These are phyloP conservation scores for Gymnoscelis rufifasciata DNA, from an alignment of 2,888 invertebrate species.

Conservation along the genomic window DNA sequence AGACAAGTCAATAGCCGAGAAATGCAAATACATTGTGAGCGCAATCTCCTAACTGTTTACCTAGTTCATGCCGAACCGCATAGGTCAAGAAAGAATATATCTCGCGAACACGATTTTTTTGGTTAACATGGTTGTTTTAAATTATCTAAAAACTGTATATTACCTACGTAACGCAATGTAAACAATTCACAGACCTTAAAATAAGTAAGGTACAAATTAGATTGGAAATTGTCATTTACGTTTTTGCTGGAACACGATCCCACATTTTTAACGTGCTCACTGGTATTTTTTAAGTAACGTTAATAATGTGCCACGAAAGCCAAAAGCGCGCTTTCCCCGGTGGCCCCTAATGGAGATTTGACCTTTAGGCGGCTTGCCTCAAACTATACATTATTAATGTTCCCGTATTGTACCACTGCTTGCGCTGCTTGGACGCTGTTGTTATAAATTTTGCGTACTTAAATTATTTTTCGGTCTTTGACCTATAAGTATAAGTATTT, in stretches of 20 bases:
- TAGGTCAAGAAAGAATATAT: slow-evolving; percentile 28
- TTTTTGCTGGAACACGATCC: neutral
- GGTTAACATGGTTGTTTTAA: no score
- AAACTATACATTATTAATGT: slow-evolving; percentile 57
- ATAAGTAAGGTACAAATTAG: no score
- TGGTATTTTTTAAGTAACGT: slow-evolving; percentile 21
- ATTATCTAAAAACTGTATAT: no score
- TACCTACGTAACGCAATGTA: no score
- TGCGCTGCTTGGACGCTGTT: slow-evolving; percentile 16
- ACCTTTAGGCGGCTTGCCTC: slow-evolving; percentile 55
- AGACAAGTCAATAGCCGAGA: slow-evolving; percentile 60
- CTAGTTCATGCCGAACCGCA: slow-evolving; percentile 17
- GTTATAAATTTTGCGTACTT: neutral
- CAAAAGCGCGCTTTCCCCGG: slow-evolving; percentile 51
- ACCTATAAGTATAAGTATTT: no score
- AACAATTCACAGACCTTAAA: no score
- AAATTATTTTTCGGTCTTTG: no score
- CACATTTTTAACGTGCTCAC: slow-evolving; percentile 9
- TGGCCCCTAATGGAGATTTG: slow-evolving; percentile 52
- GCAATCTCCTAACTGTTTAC: slow-evolving; percentile 40
- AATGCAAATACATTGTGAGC: slow-evolving; percentile 54
- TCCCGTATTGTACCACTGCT: slow-evolving; percentile 35
- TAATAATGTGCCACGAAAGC: slow-evolving; percentile 48
- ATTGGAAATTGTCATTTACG: neutral
- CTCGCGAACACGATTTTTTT: neutral